Percentiles rank a stretch among this genome's conserved stretches.
Conservation (phyloP, 1,140 invertebrate species). For the Hyles vespertilio region DNA sequence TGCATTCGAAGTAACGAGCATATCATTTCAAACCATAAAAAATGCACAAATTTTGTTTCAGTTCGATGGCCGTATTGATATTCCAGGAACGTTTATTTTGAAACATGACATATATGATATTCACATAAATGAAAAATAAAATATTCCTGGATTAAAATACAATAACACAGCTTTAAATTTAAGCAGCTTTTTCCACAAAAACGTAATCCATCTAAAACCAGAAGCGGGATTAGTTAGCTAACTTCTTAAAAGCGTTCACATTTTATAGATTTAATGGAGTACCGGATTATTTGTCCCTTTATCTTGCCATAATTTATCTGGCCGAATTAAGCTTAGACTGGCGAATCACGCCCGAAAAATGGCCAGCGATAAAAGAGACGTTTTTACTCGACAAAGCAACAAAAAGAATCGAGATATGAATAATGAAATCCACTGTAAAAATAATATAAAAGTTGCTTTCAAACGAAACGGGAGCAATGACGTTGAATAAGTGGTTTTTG, state of each 20-base stretch:
- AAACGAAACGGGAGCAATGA: constrained; percentile 30
- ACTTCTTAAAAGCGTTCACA: constrained; percentile 49
- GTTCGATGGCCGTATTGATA: no score
- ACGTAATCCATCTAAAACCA: constrained; percentile 14
- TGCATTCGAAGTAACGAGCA: no score
- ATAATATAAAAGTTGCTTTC: constrained; percentile 32
- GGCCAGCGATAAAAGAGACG: constrained; percentile 36
- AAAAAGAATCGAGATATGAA: constrained; percentile 38
- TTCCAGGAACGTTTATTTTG: no score
- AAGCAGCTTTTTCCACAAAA: background rate
- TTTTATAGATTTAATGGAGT: constrained; percentile 49
- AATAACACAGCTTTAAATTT: no score
- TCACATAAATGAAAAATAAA: no score
- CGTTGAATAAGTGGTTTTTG: constrained; percentile 22
- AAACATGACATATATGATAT: no score
- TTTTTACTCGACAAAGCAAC: constrained; percentile 22
- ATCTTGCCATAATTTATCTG: constrained; percentile 53
- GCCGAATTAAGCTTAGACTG: constrained; percentile 35
- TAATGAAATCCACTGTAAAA: constrained; percentile 44
- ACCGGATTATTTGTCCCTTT: constrained; percentile 52
- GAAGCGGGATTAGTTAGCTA: constrained; percentile 40
- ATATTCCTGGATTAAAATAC: no score
- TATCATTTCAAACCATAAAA: no score
- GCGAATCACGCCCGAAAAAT: constrained; percentile 38
- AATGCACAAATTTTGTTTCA: no score